A percentile compares a stretch with the other conserved stretches of the same genome.
Evolutionary conservation across 2,113 vertebrate species (phyloP).

Genomic region (Cromileptes altivelis): DNA sequence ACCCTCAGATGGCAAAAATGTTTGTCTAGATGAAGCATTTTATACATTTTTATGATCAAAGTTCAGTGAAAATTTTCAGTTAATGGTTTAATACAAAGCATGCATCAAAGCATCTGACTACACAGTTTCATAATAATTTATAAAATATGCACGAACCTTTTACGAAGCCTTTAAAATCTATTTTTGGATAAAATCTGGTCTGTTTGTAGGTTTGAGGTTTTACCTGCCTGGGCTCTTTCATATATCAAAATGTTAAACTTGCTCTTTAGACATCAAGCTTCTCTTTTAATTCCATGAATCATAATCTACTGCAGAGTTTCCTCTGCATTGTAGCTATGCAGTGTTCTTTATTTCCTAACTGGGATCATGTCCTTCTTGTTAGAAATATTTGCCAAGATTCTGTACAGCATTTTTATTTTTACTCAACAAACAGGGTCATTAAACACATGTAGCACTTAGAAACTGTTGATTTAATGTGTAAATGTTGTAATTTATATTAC

Average conservation of each 20-base stretch:
- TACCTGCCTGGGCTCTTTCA: slow-evolving; percentile 22
- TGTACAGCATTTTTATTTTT: slow-evolving; percentile 40
- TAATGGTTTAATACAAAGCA: slow-evolving; percentile 8
- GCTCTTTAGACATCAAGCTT: slow-evolving; percentile 4
- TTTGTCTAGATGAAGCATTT: slow-evolving; percentile 3
- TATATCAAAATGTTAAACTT: slow-evolving; percentile 7
- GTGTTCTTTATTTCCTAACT: slow-evolving; percentile 26
- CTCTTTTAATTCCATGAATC: not conserved
- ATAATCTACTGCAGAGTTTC: slow-evolving; percentile 12
- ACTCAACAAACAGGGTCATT: slow-evolving; percentile 21
- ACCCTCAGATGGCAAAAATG: slow-evolving; percentile 10
- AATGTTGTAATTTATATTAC: slow-evolving; percentile 16
- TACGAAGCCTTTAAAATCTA: slow-evolving; percentile 39
- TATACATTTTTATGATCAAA: slow-evolving; percentile 30
- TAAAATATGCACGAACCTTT: slow-evolving; percentile 44
- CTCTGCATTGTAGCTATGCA: slow-evolving; percentile 17
- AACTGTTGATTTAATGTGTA: not conserved
- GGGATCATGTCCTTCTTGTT: slow-evolving; percentile 19
- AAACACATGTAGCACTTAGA: slow-evolving; percentile 7
- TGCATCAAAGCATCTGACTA: not conserved
- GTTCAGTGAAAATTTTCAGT: not conserved
- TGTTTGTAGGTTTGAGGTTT: not conserved
- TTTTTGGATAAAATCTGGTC: not conserved
- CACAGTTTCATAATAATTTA: slow-evolving; percentile 19
- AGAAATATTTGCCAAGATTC: slow-evolving; percentile 61